These are phyloP conservation scores for Bettongia penicillata DNA, from an alignment of 2,113 vertebrate genomes.

Conservation along the genomic window DNA sequence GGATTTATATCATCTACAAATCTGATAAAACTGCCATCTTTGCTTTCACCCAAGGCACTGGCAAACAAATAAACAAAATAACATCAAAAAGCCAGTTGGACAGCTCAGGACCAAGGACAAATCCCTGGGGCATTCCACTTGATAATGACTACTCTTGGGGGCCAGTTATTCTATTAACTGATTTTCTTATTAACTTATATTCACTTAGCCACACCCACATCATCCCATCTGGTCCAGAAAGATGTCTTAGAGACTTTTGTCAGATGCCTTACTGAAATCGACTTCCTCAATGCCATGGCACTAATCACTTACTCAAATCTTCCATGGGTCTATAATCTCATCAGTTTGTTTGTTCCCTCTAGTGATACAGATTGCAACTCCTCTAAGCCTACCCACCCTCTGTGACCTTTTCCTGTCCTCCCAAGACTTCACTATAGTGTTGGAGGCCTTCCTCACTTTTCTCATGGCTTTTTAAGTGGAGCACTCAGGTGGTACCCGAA, in stretches of 20 bases:
- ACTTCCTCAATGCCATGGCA: background rate
- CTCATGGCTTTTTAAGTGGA: background rate
- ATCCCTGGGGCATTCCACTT: background rate
- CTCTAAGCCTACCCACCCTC: background rate
- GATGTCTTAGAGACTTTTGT: background rate
- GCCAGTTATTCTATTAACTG: background rate
- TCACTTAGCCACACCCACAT: background rate
- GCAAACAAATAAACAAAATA: background rate
- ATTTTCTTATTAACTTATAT: background rate
- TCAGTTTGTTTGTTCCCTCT: background rate
- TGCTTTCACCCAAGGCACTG: background rate
- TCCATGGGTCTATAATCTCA: background rate
- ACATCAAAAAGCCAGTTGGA: background rate
- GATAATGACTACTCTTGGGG: background rate
- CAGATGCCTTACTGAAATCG: background rate
- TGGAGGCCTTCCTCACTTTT: background rate
- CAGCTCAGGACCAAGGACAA: background rate
- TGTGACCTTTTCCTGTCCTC: background rate
- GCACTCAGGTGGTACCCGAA: accelerated
- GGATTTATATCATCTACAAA: background rate
- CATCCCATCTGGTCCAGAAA: background rate
- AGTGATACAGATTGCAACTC: background rate
- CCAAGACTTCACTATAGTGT: background rate
- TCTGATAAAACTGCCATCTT: background rate
- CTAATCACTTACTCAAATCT: background rate